Percentiles rank a stretch among this genome's conserved stretches.
These are phyloP conservation scores for Caenorhabditis sp. DNA, from an alignment of 2,888 invertebrate genomes.

Conservation along the genomic window DNA sequence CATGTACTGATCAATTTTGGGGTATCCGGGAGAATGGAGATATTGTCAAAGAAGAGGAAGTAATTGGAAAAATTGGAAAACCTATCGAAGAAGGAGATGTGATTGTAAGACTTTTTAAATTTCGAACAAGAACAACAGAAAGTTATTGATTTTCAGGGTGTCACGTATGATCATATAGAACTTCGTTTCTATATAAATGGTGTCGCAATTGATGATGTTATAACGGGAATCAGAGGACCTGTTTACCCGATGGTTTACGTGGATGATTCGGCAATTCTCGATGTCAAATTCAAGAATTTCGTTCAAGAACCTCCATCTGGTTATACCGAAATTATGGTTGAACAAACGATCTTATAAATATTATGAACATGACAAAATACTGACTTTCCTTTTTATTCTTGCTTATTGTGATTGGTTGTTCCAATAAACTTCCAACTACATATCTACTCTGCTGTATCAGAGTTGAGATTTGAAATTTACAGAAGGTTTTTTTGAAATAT, in stretches of 20 bases:
- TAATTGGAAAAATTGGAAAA: constrained; percentile 78
- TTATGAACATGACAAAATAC: neutral
- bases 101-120: constrained; percentile 75
- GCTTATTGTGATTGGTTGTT: neutral
- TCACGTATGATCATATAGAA: constrained; percentile 94
- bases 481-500: no score
- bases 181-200: constrained; percentile 94
- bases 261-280: constrained; percentile 95
- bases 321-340: constrained; percentile 95
- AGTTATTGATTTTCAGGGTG: constrained; percentile 76
- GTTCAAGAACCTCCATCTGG: constrained; percentile 79
- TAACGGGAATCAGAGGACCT: constrained; percentile 85
- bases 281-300: constrained; percentile 90
- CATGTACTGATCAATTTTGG: constrained; percentile 79
- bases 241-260: constrained; percentile 78
- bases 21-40: constrained; percentile 88
- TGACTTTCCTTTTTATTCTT: neutral
- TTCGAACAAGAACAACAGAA: neutral
- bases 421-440: no score
- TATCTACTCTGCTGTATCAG: no score
- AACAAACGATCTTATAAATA: constrained; percentile 87
- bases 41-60: constrained; percentile 84
- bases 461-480: no score
- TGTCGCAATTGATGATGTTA: constrained; percentile 83
- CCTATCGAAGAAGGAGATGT: constrained; percentile 90